A percentile compares a stretch with the other conserved stretches of the same genome.
Evolutionary conservation across 1,140 invertebrate genomes (phyloP).

Genomic region (Drosophila fuyamai): DNA sequence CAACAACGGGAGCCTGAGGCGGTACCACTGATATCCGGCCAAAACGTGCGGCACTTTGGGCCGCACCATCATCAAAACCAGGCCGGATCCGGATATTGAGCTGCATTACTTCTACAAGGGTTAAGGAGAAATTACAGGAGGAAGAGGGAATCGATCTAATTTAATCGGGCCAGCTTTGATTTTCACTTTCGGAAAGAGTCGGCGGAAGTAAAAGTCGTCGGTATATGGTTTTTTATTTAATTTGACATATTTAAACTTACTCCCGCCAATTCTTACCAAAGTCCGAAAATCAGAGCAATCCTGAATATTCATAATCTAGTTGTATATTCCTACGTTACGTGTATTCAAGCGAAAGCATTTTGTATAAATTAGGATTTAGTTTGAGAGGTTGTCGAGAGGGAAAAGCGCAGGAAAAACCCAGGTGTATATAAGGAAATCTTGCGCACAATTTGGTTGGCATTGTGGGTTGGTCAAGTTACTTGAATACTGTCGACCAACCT

Average conservation of each 20-base stretch:
- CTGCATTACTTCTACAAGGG: constrained; percentile 71
- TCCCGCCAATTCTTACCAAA: background rate
- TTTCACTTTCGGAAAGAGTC: constrained; percentile 3
- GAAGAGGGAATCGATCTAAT: constrained; percentile 30
- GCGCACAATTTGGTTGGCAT: constrained; percentile 46
- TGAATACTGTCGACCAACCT: background rate
- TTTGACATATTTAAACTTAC: too few relatives aligned
- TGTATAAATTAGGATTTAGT: constrained; percentile 78
- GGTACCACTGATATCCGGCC: constrained; percentile 81
- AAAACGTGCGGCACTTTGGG: constrained; percentile 72
- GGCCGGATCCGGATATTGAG: constrained; percentile 58
- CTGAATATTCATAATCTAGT: constrained; percentile 31
- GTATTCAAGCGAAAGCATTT: constrained; percentile 64
- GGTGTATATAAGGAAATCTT: constrained; percentile 33
- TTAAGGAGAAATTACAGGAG: constrained; percentile 17
- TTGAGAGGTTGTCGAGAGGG: constrained; percentile 35
- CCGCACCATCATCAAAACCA: constrained; percentile 54
- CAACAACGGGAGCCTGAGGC: constrained; percentile 75
- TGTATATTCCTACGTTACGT: constrained; percentile 67
- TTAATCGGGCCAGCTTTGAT: constrained; percentile 21
- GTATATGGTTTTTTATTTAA: too few relatives aligned
- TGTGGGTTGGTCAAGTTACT: background rate
- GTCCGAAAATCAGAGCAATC: background rate
- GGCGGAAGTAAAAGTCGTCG: background rate
- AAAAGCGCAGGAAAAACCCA: constrained; percentile 19